These are phyloP conservation scores for Adela reaumurella DNA, from an alignment of 2,888 invertebrate species.

Conservation along the genomic window DNA sequence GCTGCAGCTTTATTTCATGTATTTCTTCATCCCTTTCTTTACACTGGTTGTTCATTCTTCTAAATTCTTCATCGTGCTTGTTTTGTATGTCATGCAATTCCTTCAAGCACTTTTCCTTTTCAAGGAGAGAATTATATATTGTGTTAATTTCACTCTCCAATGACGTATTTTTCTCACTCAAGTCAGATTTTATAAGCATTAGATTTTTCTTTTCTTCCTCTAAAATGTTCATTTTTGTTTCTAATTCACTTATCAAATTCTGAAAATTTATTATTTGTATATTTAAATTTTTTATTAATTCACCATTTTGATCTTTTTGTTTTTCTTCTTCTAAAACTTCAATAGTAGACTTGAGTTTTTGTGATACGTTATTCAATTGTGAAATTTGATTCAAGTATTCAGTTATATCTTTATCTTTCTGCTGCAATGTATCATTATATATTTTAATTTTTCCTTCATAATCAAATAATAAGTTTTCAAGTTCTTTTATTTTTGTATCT, in stretches of 20 bases:
- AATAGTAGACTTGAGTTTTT: conserved; percentile 47
- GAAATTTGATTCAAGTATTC: conserved; percentile 53
- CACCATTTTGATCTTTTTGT: conserved; percentile 45
- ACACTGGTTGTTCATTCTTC: conserved; percentile 38
- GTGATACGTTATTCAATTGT: conserved; percentile 49
- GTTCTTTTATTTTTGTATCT: conserved; percentile 43
- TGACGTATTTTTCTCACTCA: conserved; percentile 27
- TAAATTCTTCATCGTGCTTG: conserved; percentile 43
- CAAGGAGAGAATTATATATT: conserved; percentile 36
- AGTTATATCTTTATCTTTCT: conserved; percentile 44
- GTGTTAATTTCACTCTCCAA: conserved; percentile 35
- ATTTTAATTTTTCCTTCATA: conserved; percentile 48
- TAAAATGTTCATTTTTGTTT: conserved; percentile 32
- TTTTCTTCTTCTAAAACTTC: conserved; percentile 47
- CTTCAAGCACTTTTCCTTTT: conserved; percentile 41
- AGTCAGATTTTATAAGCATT: conserved; percentile 25
- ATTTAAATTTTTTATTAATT: conserved; percentile 50
- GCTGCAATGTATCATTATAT: conserved; percentile 36
- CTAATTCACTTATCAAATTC: conserved; percentile 34
- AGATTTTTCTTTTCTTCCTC: conserved; percentile 45
- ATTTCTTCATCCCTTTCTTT: conserved; percentile 56
- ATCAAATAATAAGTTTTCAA: conserved; percentile 43
- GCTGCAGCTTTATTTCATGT: conserved; percentile 46
- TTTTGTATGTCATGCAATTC: conserved; percentile 44
- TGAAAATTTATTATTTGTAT: conserved; percentile 46